Evolutionary conservation across 1,140 invertebrate species (phyloP).

Genomic region (Drosophila leontia): DNA sequence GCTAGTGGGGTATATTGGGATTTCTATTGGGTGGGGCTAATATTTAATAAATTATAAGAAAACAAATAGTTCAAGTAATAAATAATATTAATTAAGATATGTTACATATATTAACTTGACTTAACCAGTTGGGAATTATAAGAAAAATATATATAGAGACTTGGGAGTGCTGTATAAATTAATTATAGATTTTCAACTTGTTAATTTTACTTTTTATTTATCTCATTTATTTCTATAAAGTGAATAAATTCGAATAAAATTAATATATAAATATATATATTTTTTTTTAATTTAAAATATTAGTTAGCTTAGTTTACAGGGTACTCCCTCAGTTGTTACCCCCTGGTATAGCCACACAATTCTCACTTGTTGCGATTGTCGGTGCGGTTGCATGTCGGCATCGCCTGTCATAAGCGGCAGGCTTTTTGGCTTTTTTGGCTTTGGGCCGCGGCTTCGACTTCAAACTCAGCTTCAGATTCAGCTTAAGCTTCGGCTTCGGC

Average conservation of each 20-base stretch:
- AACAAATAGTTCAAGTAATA: background rate
- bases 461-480: background rate
- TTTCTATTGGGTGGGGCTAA: accelerated
- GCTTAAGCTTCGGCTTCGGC: slow-evolving; percentile 4
- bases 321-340: background rate
- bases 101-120: too few species aligned
- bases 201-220: too few species aligned
- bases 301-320: background rate
- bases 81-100: background rate
- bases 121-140: too few species aligned
- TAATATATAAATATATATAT: too few species aligned
- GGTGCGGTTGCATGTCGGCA: slow-evolving; percentile 56
- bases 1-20: background rate
- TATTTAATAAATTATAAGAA: background rate
- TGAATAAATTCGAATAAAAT: too few species aligned
- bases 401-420: slow-evolving; percentile 65
- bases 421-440: slow-evolving; percentile 43
- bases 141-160: too few species aligned
- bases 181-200: too few species aligned
- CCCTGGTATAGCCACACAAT: background rate
- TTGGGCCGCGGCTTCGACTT: slow-evolving; percentile 35
- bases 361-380: slow-evolving; percentile 42
- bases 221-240: too few species aligned
- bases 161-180: too few species aligned
- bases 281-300: background rate